phyloP scores from a whole-genome alignment of 37 sponge, comb jelly and placozoan genomes.

The Halichondria panicea region DNA sequence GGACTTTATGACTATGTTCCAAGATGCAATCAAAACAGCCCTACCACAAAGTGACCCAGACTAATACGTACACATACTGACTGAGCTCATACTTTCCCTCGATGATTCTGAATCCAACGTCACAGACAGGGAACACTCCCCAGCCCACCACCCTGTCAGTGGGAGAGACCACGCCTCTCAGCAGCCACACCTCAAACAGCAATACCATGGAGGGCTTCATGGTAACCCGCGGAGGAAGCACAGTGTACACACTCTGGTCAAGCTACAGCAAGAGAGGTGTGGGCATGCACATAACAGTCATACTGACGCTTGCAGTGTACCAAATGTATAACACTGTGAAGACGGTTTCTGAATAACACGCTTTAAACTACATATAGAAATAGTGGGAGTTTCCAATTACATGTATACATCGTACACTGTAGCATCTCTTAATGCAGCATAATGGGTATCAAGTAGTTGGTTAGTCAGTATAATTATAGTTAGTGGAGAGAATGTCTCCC shows the following conservation, averaged over 20 bases:
- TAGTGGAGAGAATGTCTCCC: no score
- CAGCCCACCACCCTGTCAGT: conserved; percentile 2
- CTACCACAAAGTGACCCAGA: no score
- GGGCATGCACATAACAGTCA: no score
- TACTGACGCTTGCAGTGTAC: no score
- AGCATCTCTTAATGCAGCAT: no score
- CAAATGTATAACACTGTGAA: no score
- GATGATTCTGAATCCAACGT: background rate
- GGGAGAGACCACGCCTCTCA: background rate
- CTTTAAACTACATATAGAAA: background rate
- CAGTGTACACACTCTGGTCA: conserved; percentile 13
- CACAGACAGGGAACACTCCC: conserved; percentile 2
- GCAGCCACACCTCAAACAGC: background rate
- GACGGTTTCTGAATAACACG: background rate
- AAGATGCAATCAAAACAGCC: no score
- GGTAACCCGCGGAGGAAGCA: background rate
- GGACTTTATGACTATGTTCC: background rate
- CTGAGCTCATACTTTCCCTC: conserved; percentile 3
- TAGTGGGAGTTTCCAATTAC: background rate
- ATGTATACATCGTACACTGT: no score
- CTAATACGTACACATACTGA: no score
- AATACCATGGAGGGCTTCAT: background rate
- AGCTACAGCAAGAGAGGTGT: background rate
- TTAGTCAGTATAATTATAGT: no score
- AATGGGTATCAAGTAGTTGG: no score